Base-by-base conservation (phyloP, 2,888 invertebrate species). In the Eumerus sabulonum region DNA sequence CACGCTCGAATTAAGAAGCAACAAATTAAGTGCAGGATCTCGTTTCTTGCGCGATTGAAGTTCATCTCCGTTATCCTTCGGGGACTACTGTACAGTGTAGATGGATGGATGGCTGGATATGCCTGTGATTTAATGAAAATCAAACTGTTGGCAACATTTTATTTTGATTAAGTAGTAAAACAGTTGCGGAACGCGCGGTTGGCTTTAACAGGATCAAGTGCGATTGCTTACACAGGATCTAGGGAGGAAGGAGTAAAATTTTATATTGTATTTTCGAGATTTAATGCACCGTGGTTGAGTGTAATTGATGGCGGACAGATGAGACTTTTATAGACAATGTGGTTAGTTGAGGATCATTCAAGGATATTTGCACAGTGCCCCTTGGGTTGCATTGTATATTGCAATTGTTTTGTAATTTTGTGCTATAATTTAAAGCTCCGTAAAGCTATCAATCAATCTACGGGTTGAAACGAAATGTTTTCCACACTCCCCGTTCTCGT, bases 361-460 rank as follows among this genome's bases (percentile, higher is more conserved):
- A 27, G 27, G 27, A 27, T 27, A 27, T 27, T 27, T 27, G 27
- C 7, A 27, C 3, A 27, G 27, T 7, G 27, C 27, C 7, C 27
- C 3, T 27, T 27, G 2, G 27, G 2, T 27, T 27, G 3, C 27
- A 27, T 27, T 4, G 7, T 7, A 27, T 14, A 60, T 62, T 57
- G 66, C 72, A 72, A n/a, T 70, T 70, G 47, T 48, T 35, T 11
- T 40, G 13, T 36, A 44, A n/a, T 38, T 16, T 27, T 27, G n/a
- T 7, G 60, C 48, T 18, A 36, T 44, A 72, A 57, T 77, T 70
- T 66, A 13, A 74, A 74, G 74, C 60, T 48, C 59, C 68, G 74
- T 60, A 63, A 68, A 79, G 79, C 68, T 74, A 79, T 79, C 79
- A 79, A 74, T 79, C 74, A 74, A 79, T 74, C 74, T 79, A 68